These are phyloP conservation scores for Macquaria australasica DNA, from an alignment of 2,113 vertebrate genomes.

Conservation along the genomic window DNA sequence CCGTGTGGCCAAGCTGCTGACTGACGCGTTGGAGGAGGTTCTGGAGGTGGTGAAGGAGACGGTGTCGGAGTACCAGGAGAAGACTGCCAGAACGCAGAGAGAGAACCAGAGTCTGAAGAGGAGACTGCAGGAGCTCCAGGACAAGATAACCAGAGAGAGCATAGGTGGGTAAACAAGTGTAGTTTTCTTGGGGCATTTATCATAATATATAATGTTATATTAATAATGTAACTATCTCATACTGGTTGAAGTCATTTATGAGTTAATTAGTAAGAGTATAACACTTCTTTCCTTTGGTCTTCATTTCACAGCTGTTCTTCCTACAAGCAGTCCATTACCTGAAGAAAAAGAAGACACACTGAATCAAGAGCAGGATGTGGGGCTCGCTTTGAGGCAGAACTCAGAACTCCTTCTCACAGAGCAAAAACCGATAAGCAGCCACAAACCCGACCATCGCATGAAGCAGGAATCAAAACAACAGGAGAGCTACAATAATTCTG, in stretches of 20 bases:
- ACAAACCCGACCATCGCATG: background rate
- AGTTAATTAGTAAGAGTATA: background rate
- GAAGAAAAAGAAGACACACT: slow-evolving; percentile 19
- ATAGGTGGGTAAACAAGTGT: slow-evolving; percentile 54
- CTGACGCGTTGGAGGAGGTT: slow-evolving; percentile 78
- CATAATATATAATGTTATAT: background rate
- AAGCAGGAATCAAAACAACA: slow-evolving; percentile 48
- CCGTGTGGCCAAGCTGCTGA: slow-evolving; percentile 78
- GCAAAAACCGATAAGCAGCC: background rate
- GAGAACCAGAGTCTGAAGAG: slow-evolving; percentile 79
- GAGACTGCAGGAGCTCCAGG: slow-evolving; percentile 73
- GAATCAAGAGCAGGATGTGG: slow-evolving; percentile 18
- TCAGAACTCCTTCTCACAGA: slow-evolving; percentile 3
- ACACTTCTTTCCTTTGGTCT: background rate
- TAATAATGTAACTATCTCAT: background rate
- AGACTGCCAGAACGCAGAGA: slow-evolving; percentile 76
- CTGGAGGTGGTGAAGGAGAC: slow-evolving; percentile 82
- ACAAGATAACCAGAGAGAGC: slow-evolving; percentile 50
- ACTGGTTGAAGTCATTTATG: background rate
- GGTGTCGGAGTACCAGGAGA: slow-evolving; percentile 78
- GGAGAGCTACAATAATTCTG: background rate
- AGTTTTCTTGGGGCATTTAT: background rate
- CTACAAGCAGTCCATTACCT: background rate
- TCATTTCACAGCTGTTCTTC: slow-evolving; percentile 36
- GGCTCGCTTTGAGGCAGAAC: slow-evolving; percentile 13